Evolutionary conservation across 2,113 vertebrate genomes (phyloP), one percentile per base, ranked within the genome.

Genomic region (Cygnus buccinator): DNA sequence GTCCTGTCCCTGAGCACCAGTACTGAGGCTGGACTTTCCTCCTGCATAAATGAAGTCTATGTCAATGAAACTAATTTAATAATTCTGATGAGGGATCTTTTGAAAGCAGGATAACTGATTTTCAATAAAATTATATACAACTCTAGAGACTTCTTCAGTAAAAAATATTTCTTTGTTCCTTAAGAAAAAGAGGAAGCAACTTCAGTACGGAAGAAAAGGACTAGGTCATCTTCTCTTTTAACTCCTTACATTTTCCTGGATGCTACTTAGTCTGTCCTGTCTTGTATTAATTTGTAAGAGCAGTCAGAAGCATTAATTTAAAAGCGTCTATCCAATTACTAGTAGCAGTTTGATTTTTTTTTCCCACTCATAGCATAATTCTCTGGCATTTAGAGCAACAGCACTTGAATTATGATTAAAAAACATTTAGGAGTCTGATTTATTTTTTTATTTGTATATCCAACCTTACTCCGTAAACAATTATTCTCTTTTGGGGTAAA

Each of bases 1-100:
- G 15, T 33, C 29, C 29, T 37, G 10, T 8, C 28, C 25, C 46
- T 1, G 2, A 48, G 43, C 2, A 2, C 4, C 7, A 0, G 2
- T 23, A 5, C 35, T 18, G 14, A 81, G 87, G 54, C 6, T 8
- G n/a, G 41, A 6, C 23, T 68, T 88, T 50, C 46, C 25, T 78
- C 26, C 35, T 6, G 2, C 1, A 14, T 37, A 54, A 68, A n/a
- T 33, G 13, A 48, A 8, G 6, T 16, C 44, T 39, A 0, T 35
- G 48, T 26, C 46, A 29, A 3, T 5, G 8, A 58, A 29, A 73
- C 26, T 15, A 54, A 25, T 61, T 50, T 39, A 58, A 52, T 17
- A 41, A 79, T n/a, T 81, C 21, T 23, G 44, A 5, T 2, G 12
- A 43, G 12, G 17, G 29, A 19, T 50, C 67, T 80, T 76, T 33